Percentiles rank a stretch among this genome's conserved stretches.
Conservation (phyloP, 2,888 invertebrate species). For the Mesodorylaimus sp. region DNA sequence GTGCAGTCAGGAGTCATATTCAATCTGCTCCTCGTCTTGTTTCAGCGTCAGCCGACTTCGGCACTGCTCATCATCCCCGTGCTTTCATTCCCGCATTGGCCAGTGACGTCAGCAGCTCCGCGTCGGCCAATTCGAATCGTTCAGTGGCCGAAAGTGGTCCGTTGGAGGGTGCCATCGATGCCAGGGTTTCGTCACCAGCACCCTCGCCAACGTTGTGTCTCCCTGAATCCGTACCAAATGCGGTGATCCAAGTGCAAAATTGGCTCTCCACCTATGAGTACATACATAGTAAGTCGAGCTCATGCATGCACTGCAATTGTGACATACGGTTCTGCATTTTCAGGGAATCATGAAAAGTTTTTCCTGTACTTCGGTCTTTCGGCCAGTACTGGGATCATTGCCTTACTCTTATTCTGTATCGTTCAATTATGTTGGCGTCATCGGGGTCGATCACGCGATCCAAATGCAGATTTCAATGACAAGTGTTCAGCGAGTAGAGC, state of each 20-base stretch:
- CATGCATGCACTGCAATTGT: neutral
- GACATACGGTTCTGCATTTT: neutral
- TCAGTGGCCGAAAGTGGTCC: no score
- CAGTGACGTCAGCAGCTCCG: no score
- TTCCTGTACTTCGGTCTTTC: constrained; percentile 19
- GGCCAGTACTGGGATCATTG: constrained; percentile 17
- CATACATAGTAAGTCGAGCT: constrained; percentile 22
- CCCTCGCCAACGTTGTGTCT: constrained; percentile 6
- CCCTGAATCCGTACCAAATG: constrained; percentile 24
- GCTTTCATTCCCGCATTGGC: no score
- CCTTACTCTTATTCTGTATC: constrained; percentile 19
- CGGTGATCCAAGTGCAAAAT: constrained; percentile 30
- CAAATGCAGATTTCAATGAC: no score
- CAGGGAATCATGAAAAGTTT: constrained; percentile 21
- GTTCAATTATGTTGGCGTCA: constrained; percentile 13
- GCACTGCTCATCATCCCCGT: no score
- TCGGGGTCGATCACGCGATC: neutral
- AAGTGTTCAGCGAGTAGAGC: no score
- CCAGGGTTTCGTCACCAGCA: constrained; percentile 5
- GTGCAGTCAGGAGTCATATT: no score
- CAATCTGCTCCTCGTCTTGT: no score
- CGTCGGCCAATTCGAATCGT: no score
- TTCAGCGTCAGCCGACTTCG: no score
- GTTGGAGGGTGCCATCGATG: neutral
- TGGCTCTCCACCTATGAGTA: constrained; percentile 28